Evolutionary conservation across 2,797 vertebrate species (phyloP), one percentile per base, ranked within the genome.

Genomic region (Enoplosus armatus): DNA sequence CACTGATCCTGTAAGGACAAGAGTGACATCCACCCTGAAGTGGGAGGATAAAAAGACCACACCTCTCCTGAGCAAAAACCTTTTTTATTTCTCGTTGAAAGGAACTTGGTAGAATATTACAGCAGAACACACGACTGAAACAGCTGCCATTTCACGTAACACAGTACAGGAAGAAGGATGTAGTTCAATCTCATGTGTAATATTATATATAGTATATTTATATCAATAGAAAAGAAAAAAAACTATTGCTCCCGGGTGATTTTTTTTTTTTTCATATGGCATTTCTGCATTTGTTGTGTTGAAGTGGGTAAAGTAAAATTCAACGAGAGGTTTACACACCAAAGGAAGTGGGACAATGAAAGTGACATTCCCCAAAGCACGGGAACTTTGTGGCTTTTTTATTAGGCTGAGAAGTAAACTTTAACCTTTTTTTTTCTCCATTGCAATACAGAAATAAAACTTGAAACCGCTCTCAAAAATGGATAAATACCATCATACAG

Each of bases 121-220:
- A 98, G 97, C 97, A 98, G 97, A 96, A 97, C 96, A 96, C 96
- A 97, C 96, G 95, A 97, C 95, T 94, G 95, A 95, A 96, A 97
- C 97, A 98, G 97, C 97, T 98, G 97, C 97, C 97, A 97, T 96
- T 95, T 96, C 97, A 98, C 95, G 93, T 97, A 97, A 97, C 96
- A 97, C 96, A 97, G 96, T 97, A 97, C 97, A 96, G 95, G 96
- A 96, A 96, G 95, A 96, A 94, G 86, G 96, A 96, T 96, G 95
- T 96, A 94, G 93, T 95, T 96, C 94, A 95, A 94, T 94, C 87
- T 95, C 82, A 95, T 95, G 95, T 94, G 90, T 93, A 90, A 87
- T 92, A 91, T 90, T 86, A 87, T 88, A 92, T 93, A 92, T 89
- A 91, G 78, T 86, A 91, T 91, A 92, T 88, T 86, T 94, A 96